Conservation (phyloP, 1,140 invertebrate genomes). For the Polypedilum pembai region DNA sequence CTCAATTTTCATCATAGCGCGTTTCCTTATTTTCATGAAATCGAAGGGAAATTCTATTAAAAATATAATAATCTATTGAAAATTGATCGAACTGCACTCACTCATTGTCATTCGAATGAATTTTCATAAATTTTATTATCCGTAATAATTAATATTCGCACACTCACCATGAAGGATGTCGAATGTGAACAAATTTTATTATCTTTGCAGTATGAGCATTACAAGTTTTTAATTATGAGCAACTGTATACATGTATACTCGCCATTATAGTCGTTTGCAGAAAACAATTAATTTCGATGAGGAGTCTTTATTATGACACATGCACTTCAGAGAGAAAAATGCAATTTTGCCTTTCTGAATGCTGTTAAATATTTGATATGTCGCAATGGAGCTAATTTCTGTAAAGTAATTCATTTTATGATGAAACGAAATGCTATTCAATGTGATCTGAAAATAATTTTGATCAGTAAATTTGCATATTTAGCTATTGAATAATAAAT, state of each 20-base stretch:
- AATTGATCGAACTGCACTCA: too few species aligned
- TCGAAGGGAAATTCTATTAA: not conserved
- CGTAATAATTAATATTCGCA: not conserved
- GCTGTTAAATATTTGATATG: conserved; percentile 6
- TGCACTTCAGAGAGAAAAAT: not conserved
- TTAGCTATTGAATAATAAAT: not conserved
- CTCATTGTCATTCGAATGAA: too few species aligned
- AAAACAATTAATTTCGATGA: conserved; percentile 31
- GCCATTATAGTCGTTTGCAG: conserved; percentile 40
- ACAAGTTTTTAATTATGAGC: not conserved
- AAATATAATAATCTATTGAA: too few species aligned
- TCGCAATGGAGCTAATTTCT: not conserved
- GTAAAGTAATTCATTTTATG: not conserved
- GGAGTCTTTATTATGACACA: not conserved
- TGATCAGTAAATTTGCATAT: not conserved
- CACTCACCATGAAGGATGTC: not conserved
- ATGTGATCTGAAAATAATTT: conserved; percentile 13
- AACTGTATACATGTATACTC: not conserved
- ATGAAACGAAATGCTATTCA: not conserved
- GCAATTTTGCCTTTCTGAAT: not conserved
- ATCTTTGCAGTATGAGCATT: not conserved
- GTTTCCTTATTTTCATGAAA: not conserved
- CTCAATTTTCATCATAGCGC: not conserved
- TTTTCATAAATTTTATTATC: not conserved
- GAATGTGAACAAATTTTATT: not conserved